Evolutionary conservation across 2,797 vertebrate species (phyloP).

Genomic region (Sebastes kiyomatsui): DNA sequence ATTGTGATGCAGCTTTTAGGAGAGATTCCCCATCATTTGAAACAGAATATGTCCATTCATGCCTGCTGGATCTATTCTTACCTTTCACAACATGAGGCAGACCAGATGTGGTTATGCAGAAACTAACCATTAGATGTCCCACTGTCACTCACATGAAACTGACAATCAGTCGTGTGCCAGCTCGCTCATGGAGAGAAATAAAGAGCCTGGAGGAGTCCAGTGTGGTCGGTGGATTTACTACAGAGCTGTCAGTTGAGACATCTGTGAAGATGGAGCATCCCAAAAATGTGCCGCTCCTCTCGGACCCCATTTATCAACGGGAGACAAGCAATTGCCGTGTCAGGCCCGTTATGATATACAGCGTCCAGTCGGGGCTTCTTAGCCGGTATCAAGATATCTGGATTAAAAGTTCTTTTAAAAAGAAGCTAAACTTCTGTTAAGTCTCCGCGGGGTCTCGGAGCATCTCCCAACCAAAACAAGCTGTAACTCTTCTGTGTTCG

Average conservation of each 20-base stretch:
- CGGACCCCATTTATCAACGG: slow-evolving; percentile 50
- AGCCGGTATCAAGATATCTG: slow-evolving; percentile 48
- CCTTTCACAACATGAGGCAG: neutral
- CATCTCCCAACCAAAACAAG: slow-evolving; percentile 46
- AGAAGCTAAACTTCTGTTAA: slow-evolving; percentile 4
- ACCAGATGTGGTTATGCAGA: slow-evolving; percentile 46
- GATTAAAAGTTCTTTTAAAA: neutral
- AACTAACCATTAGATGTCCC: slow-evolving; percentile 42
- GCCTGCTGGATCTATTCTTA: neutral
- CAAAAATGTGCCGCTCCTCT: slow-evolving; percentile 46
- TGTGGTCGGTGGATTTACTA: slow-evolving; percentile 46
- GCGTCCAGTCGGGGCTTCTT: slow-evolving; percentile 9
- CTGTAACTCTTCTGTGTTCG: slow-evolving; percentile 9
- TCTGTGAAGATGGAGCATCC: slow-evolving; percentile 51
- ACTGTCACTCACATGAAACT: slow-evolving; percentile 25
- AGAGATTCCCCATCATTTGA: slow-evolving; percentile 3
- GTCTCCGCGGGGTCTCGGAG: neutral
- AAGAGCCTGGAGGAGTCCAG: slow-evolving; percentile 5
- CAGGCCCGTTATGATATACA: slow-evolving; percentile 44
- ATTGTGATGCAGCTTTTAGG: neutral
- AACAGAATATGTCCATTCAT: slow-evolving; percentile 7
- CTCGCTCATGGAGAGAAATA: slow-evolving; percentile 3
- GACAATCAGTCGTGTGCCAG: slow-evolving; percentile 13
- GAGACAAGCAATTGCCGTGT: slow-evolving; percentile 46
- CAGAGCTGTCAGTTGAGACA: slow-evolving; percentile 42